Base-by-base conservation (phyloP, 2,797 vertebrate species). In the Echeneis naucrates region DNA sequence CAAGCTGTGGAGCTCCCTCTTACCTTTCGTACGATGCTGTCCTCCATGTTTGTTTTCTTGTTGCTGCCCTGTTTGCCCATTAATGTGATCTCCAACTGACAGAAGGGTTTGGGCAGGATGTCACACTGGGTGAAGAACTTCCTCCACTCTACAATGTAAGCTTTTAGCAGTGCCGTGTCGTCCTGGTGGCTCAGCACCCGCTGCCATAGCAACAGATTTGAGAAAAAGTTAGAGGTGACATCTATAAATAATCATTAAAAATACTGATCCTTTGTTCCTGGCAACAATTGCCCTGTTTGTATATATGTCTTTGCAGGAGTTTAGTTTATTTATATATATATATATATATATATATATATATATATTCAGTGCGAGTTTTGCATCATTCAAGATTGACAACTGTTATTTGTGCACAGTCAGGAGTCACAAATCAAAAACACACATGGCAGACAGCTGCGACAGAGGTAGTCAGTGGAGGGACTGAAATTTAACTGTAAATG, bases 61-160 rank as follows among this genome's bases (percentile, higher is more conserved):
- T 97, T 99, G 93, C 96, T 98, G 85, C 97, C 97, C 87, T 99
- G 98, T 65, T 94, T 94, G 35, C 94, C 94, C 94, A 95, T 95
- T 66, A 95, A 90, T 0, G 98, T 99, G 87, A 98, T 98, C 91
- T 99, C 98, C 82, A 99, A 77, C 77, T 99, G 98, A 87, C 98
- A 99, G 90, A 99, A 99, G 8, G 98, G 98, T 89, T 99, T 99
- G 42, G 98, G 97, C 81, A 99, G 92, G 89, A 99, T 99, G 93
- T 99, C 97, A 8, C 98, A 99, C 68, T 99, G 98, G 0, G 97
- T 99, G 92, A 99, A 99, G 92, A 99, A 99, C 94, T 99, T 99
- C 88, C 98, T 95, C 98, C 98, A 99, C 92, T 99, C 98, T 60
- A 96, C 96, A 7, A 98, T 99, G 84, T 99, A 99, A 1, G 97